These are phyloP conservation scores for Drosophila rubida DNA, from an alignment of 2,888 invertebrate species.

Conservation along the genomic window DNA sequence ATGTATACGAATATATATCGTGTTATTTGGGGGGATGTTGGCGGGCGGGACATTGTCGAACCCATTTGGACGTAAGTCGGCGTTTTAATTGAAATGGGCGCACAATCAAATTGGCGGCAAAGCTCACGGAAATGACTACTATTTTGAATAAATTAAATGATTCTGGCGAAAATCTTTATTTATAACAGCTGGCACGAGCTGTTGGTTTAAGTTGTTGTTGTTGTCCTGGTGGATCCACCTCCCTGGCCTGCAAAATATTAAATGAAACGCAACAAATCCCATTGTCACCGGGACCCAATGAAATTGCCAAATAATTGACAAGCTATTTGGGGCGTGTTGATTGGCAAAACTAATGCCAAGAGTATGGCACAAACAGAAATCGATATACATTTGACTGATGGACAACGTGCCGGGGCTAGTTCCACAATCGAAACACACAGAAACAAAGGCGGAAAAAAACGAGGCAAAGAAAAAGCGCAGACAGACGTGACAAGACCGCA, in stretches of 20 bases:
- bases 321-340: slow-evolving; percentile 77
- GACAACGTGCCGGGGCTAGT: slow-evolving; percentile 52
- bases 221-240: background rate
- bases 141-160: slow-evolving; percentile 75
- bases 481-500: slow-evolving; percentile 77
- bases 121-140: slow-evolving; percentile 60
- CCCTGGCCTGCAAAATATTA: slow-evolving; percentile 58
- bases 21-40: slow-evolving; percentile 3
- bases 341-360: slow-evolving; percentile 75
- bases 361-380: slow-evolving; percentile 57
- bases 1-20: background rate
- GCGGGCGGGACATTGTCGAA: slow-evolving; percentile 27
- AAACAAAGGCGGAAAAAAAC: slow-evolving; percentile 18
- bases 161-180: slow-evolving; percentile 68
- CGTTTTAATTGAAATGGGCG: slow-evolving; percentile 69
- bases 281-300: slow-evolving; percentile 74
- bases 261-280: slow-evolving; percentile 75
- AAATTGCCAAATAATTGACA: slow-evolving; percentile 77
- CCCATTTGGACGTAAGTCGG: slow-evolving; percentile 65
- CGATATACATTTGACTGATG: slow-evolving; percentile 76
- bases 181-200: slow-evolving; percentile 67
- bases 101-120: slow-evolving; percentile 25
- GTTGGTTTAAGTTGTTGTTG: slow-evolving; percentile 55
- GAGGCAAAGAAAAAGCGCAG: slow-evolving; percentile 47
- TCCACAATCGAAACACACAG: slow-evolving; percentile 29